A percentile compares a stretch with the other conserved stretches of the same genome.
phyloP scores from a whole-genome alignment of 2,888 invertebrate species.

The Rotaria macrura region DNA sequence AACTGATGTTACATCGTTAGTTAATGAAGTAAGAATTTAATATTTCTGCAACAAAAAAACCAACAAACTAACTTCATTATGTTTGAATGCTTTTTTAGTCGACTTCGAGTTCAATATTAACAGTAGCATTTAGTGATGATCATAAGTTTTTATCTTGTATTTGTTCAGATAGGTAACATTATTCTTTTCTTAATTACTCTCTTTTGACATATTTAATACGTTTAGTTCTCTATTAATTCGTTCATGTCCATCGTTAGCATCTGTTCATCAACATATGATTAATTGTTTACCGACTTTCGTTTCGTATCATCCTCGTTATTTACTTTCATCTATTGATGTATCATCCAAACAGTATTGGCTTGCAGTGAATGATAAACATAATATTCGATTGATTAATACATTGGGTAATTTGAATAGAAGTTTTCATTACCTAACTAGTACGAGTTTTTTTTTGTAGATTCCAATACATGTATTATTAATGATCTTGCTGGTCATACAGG shows the following conservation, averaged over 20 bases:
- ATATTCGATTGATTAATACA: neutral
- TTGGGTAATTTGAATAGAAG: neutral
- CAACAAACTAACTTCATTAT: too few species aligned
- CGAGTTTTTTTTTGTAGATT: neutral
- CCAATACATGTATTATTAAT: neutral
- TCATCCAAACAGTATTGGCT: slow-evolving; percentile 9
- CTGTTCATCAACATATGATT: neutral
- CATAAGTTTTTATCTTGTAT: neutral
- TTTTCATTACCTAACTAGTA: neutral
- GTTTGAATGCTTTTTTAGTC: slow-evolving; percentile 2
- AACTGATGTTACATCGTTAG: neutral
- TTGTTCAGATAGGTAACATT: neutral
- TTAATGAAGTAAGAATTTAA: neutral
- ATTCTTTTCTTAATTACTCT: neutral
- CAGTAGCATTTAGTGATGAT: slow-evolving; percentile 2
- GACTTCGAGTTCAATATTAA: neutral
- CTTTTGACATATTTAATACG: neutral
- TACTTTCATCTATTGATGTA: neutral
- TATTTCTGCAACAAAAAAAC: too few species aligned
- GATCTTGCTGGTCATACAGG: neutral
- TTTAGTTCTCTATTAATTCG: neutral
- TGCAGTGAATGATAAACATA: neutral
- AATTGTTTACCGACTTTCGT: neutral
- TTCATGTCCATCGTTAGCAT: neutral
- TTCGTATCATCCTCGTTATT: neutral